phyloP scores from a whole-genome alignment of 2,888 invertebrate species.

The Synergus laeviventris region DNA sequence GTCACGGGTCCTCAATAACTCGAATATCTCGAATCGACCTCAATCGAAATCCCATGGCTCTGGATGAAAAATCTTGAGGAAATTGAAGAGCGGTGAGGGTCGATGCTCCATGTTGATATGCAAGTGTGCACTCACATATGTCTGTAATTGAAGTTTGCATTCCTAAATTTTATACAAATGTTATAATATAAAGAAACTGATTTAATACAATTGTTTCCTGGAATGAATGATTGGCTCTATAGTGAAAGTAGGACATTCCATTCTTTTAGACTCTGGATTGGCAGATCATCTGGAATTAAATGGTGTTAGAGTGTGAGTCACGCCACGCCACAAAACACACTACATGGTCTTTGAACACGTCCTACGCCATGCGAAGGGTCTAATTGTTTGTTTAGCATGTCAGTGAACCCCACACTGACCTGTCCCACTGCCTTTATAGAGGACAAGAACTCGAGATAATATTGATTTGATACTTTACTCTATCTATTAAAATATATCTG shows the following conservation, averaged over 20 bases:
- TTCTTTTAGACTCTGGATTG: not conserved
- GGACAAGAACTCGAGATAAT: conserved; percentile 1
- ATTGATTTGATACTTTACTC: not conserved
- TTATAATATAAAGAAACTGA: not conserved
- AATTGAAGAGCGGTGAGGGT: conserved; percentile 10
- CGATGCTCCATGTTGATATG: not conserved
- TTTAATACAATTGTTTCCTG: not conserved
- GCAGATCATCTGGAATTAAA: conserved; percentile 17
- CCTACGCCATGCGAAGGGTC: conserved; percentile 15
- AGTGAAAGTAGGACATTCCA: not conserved
- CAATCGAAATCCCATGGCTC: not conserved
- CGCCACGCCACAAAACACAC: conserved; percentile 14
- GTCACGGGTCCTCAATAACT: not conserved
- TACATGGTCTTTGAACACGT: conserved; percentile 17
- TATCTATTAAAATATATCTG: not conserved
- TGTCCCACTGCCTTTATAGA: not conserved
- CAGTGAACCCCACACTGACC: conserved; percentile 28
- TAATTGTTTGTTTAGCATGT: conserved; percentile 35
- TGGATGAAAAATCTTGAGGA: not conserved
- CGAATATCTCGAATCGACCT: conserved; percentile 1
- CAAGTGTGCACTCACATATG: not conserved
- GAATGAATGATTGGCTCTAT: not conserved
- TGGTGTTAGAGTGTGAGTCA: not conserved
- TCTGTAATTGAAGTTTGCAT: not conserved
- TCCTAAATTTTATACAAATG: too few relatives aligned